phyloP scores from a whole-genome alignment of 2,888 invertebrate species.

The Volucella inflata region DNA sequence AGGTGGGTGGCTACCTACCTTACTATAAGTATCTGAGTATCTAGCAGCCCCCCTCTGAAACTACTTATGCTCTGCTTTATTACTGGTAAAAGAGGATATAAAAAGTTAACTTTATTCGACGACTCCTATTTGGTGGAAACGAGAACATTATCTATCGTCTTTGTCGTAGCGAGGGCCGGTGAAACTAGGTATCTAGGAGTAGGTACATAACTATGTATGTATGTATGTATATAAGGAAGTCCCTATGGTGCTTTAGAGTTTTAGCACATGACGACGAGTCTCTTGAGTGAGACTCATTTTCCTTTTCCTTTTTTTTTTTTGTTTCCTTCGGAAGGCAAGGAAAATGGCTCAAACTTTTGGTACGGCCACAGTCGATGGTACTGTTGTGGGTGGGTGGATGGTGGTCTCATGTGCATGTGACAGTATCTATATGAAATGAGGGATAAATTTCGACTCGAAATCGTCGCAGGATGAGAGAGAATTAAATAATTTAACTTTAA shows the following conservation, averaged over 20 bases:
- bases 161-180: slow-evolving; percentile 27
- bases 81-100: slow-evolving; percentile 58
- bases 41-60: slow-evolving; percentile 49
- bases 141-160: slow-evolving; percentile 57
- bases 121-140: slow-evolving; percentile 45
- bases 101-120: slow-evolving; percentile 66
- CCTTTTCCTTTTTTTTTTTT: background rate
- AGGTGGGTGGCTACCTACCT: too few relatives aligned
- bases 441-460: slow-evolving; percentile 55
- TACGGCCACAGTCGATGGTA: background rate
- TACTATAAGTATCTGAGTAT: background rate
- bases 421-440: background rate
- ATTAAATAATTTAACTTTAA: slow-evolving; percentile 73
- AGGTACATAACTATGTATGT: too few relatives aligned
- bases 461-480: slow-evolving; percentile 52
- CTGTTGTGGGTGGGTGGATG: too few relatives aligned
- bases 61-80: slow-evolving; percentile 55
- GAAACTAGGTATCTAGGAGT: too few relatives aligned
- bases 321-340: too few relatives aligned
- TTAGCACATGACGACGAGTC: slow-evolving; percentile 44
- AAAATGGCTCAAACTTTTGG: slow-evolving; percentile 32
- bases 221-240: slow-evolving; percentile 4
- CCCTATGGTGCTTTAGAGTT: slow-evolving; percentile 64
- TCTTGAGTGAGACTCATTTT: slow-evolving; percentile 52
- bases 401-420: slow-evolving; percentile 38